Evolutionary conservation across 2,888 invertebrate genomes (phyloP), one percentile per base, ranked within the genome.

Genomic region (Drosophila recens): DNA sequence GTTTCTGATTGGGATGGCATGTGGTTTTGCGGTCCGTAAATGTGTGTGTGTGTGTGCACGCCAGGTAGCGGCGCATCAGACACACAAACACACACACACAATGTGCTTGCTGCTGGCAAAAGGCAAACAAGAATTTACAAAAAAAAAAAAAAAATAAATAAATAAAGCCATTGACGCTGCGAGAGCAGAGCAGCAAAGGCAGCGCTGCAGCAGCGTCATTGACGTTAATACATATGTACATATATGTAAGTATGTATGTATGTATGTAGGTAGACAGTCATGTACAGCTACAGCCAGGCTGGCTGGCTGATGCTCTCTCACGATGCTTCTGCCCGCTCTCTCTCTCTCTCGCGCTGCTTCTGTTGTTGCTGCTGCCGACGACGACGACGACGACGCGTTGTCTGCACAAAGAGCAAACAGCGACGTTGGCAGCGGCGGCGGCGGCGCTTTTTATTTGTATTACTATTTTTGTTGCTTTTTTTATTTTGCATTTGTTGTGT

Each of bases 1-100:
- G 66, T 64, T 79, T 74, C 76, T 78, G 80, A 78, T 79, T 75
- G 80, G 80, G 46, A 75, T 62, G 80, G 76, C 80, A 72, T 79
- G 76, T 71, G 77, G 71, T 79, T 62, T 59, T 75, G 70, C 54
- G 70, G 54, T 70, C 17, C 33, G 20, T 61, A 34, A 27, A 46
- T 42, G 54, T 30, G 43, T 38, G 36, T 64, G 33, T 58, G 36
- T 52, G 72, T 57, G 20, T 72, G 52, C 53, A 54, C 36, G 56
- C 30, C 79, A 67, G 75, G 75, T 79, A 79, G 63, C 69, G 79
- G 57, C 65, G 49, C 63, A 73, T 43, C 49, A 54, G 34, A 40
- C 34, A 57, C 34, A 40, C 49, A 67, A 54, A 66, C 17, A 42
- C 13, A 33, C 45, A 33, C 45, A 11, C 1, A 17, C 17, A 11